Conservation (phyloP, 1,140 invertebrate species). For the Saccostrea echinata region DNA sequence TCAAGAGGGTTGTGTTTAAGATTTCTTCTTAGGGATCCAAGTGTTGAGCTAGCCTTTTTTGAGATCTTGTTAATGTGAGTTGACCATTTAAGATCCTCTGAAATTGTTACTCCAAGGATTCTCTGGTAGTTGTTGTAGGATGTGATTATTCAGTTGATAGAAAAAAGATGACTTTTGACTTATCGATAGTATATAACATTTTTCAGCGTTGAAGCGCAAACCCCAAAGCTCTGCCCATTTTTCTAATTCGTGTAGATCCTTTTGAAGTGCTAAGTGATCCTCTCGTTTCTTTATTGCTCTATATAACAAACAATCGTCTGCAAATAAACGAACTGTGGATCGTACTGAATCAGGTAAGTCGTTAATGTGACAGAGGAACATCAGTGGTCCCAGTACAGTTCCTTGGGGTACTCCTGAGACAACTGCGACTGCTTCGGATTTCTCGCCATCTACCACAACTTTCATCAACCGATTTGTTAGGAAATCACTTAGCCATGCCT, state of each 20-base stretch:
- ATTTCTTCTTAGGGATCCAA: constrained; percentile 57
- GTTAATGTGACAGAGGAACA: constrained; percentile 59
- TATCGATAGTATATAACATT: constrained; percentile 42
- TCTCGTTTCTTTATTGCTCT: no score
- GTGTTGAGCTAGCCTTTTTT: constrained; percentile 46
- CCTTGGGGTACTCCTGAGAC: constrained; percentile 58
- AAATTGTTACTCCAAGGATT: constrained; percentile 53
- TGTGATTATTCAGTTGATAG: constrained; percentile 49
- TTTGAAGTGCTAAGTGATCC: no score
- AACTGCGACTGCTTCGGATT: constrained; percentile 42
- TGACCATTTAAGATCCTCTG: constrained; percentile 56
- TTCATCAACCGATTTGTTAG: constrained; percentile 53
- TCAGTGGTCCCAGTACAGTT: constrained; percentile 46
- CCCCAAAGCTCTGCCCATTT: constrained; percentile 55
- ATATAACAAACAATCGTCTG: no score
- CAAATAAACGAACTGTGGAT: constrained; percentile 55
- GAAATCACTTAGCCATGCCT: constrained; percentile 1
- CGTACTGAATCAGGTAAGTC: constrained; percentile 57
- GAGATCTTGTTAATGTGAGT: constrained; percentile 42
- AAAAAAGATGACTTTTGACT: constrained; percentile 41
- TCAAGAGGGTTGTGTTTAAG: constrained; percentile 42
- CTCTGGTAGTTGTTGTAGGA: constrained; percentile 49
- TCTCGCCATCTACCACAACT: constrained; percentile 55
- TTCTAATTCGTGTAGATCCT: constrained; percentile 59
- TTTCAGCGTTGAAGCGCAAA: constrained; percentile 56